A percentile compares a stretch with the other conserved stretches of the same genome.
Conservation (phyloP, 2,113 vertebrate species). For the Lonchura striata region DNA sequence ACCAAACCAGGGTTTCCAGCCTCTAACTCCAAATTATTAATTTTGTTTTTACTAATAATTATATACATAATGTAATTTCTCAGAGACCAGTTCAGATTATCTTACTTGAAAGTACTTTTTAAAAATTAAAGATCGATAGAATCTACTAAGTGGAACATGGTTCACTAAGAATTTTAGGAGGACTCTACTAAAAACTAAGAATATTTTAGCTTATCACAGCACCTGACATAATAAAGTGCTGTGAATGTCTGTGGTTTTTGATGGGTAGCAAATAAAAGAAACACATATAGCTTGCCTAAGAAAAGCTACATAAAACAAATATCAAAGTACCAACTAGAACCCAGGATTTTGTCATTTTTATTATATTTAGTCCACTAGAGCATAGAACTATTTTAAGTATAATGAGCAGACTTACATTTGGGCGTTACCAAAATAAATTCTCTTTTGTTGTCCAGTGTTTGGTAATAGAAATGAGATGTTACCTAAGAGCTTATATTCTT, state of each 20-base stretch:
- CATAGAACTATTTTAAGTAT: neutral
- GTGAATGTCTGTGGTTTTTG: neutral
- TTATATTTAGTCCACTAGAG: neutral
- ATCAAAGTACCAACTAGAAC: neutral
- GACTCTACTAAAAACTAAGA: neutral
- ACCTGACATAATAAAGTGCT: neutral
- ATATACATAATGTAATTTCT: neutral
- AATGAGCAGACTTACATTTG: neutral
- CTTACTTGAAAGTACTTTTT: neutral
- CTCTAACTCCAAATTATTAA: neutral
- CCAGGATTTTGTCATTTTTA: neutral
- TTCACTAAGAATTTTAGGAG: neutral
- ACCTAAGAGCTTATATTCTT: neutral
- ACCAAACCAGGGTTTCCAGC: neutral
- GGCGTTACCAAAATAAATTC: neutral
- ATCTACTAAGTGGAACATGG: neutral
- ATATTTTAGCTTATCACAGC: neutral
- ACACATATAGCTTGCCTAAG: neutral
- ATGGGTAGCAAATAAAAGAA: neutral
- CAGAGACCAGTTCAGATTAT: neutral
- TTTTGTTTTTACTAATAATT: neutral
- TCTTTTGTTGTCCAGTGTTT: neutral
- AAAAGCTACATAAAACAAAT: neutral
- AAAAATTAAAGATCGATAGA: neutral
- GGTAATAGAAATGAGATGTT: neutral